Evolutionary conservation across 92 coral and sea anemone species (phyloP).

Genomic region (Bergia sp.): DNA sequence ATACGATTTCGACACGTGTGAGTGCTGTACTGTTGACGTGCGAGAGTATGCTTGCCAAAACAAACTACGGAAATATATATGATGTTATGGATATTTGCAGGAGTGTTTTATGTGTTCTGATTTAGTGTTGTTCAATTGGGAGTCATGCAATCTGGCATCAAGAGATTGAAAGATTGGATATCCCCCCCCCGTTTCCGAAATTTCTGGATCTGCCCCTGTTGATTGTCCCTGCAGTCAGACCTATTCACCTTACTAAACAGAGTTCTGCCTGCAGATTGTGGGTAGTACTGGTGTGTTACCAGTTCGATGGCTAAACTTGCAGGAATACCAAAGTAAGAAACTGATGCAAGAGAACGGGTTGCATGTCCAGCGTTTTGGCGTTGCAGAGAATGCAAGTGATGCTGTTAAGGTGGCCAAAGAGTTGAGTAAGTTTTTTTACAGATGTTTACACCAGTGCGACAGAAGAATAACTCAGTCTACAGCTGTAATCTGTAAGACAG

Average conservation of each 20-base stretch:
- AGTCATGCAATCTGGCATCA: too few species aligned
- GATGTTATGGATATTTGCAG: too few species aligned
- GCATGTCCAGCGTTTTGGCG: conserved; percentile 91
- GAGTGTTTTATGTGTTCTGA: too few species aligned
- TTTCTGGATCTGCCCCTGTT: too few species aligned
- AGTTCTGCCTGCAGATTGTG: conserved; percentile 6
- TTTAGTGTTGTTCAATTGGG: too few species aligned
- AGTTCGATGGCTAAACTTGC: conserved; percentile 84
- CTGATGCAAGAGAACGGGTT: conserved; percentile 93
- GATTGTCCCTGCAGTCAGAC: background rate
- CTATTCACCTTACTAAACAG: background rate
- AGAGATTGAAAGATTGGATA: too few species aligned
- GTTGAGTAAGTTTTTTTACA: conserved; percentile 61
- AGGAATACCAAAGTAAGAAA: conserved; percentile 97
- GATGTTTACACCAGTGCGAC: too few species aligned
- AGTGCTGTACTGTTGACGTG: background rate
- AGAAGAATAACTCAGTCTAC: background rate
- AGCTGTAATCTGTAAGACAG: background rate
- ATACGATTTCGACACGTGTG: conserved; percentile 6
- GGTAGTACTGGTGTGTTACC: conserved; percentile 69
- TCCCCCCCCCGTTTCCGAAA: too few species aligned
- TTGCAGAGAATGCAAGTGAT: conserved; percentile 83
- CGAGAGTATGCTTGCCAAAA: too few species aligned
- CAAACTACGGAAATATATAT: too few species aligned
- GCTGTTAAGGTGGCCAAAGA: conserved; percentile 81